These are phyloP conservation scores for Coleophora deauratella DNA, from an alignment of 2,888 invertebrate species.

Conservation along the genomic window DNA sequence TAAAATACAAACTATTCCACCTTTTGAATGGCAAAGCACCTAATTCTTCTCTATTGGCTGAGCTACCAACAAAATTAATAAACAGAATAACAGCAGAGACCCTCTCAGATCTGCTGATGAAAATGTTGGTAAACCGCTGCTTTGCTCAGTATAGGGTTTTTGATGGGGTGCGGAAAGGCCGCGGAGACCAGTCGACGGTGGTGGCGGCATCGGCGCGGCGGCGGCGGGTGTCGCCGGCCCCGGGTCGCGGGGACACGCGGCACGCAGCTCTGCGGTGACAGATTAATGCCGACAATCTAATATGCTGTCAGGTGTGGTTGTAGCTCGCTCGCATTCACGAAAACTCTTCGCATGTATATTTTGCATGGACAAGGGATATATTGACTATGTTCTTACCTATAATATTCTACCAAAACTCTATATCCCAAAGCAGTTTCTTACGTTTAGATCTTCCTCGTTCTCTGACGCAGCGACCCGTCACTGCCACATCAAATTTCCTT, in stretches of 20 bases:
- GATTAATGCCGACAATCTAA: conserved; percentile 64
- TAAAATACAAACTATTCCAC: no score
- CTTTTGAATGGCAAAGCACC: no score
- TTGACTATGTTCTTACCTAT: no score
- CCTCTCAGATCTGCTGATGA: conserved; percentile 27
- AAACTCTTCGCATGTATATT: not conserved
- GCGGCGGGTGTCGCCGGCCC: not conserved
- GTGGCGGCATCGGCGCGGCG: conserved; percentile 11
- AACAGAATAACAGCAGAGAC: no score
- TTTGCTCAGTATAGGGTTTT: conserved; percentile 49
- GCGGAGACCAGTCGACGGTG: conserved; percentile 10
- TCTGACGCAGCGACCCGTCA: no score
- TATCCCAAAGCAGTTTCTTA: no score
- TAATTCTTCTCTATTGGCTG: no score
- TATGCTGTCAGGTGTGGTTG: conserved; percentile 59
- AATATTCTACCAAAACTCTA: no score
- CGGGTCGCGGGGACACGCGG: not conserved
- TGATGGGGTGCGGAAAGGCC: conserved; percentile 41
- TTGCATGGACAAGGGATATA: no score
- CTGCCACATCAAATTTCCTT: conserved; percentile 18
- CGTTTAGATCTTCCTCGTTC: no score
- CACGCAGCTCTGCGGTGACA: conserved; percentile 25
- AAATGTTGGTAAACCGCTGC: conserved; percentile 47
- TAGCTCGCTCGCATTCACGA: conserved; percentile 7
- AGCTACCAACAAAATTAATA: no score